A percentile compares a stretch with the other conserved stretches of the same genome.
These are phyloP conservation scores for Microplitis deprimator DNA, from an alignment of 2,888 invertebrate species.

Conservation along the genomic window DNA sequence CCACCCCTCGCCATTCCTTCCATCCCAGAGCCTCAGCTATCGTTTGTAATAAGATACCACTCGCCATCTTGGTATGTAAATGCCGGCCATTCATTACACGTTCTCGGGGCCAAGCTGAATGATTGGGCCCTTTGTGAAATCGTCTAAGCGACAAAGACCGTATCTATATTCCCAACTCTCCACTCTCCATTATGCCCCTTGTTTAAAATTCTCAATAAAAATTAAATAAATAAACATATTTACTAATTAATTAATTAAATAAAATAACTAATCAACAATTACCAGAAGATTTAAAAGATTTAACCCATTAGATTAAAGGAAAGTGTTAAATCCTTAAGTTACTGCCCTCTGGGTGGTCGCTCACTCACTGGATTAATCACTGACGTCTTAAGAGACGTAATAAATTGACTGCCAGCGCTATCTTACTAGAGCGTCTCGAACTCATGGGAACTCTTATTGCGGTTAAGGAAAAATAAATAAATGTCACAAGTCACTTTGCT, in stretches of 20 bases:
- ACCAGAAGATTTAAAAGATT: not conserved
- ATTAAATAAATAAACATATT: too few relatives aligned
- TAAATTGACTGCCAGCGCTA: slow-evolving; percentile 65
- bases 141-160: slow-evolving; percentile 62
- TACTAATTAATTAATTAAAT: too few relatives aligned
- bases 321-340: not conserved
- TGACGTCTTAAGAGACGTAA: slow-evolving; percentile 64
- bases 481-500: not conserved
- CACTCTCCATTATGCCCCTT: too few relatives aligned
- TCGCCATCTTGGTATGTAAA: slow-evolving; percentile 71
- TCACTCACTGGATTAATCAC: slow-evolving; percentile 69
- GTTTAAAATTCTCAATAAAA: too few relatives aligned
- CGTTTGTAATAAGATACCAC: slow-evolving; percentile 70
- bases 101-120: slow-evolving; percentile 62
- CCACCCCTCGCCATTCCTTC: slow-evolving; percentile 36
- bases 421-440: not conserved
- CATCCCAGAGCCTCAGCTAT: slow-evolving; percentile 41
- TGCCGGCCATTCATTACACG: slow-evolving; percentile 69
- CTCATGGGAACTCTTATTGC: not conserved
- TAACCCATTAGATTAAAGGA: not conserved
- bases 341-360: slow-evolving; percentile 64
- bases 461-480: not conserved
- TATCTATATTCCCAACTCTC: slow-evolving; percentile 56
- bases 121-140: slow-evolving; percentile 69
- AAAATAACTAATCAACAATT: too few relatives aligned